Evolutionary conservation across 2,797 vertebrate genomes (phyloP), one percentile per base, ranked within the genome.

Genomic region (Eulemur albifrons): DNA sequence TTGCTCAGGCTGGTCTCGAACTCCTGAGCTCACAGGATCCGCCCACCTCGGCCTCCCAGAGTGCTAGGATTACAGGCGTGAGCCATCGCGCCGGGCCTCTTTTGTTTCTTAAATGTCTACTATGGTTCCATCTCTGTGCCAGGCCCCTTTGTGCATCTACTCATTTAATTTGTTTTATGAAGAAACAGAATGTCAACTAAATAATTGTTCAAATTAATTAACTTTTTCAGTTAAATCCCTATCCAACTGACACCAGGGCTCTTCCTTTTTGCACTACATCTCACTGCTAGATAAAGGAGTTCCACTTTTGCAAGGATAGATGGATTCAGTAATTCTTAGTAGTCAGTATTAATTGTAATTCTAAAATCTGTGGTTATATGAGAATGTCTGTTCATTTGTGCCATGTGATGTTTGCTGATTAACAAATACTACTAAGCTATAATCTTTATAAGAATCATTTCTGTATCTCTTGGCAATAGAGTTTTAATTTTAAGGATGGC

Each of bases 401-500:
- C 45, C 7, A 3, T 63, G 12, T 90, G 48, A 38, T 82, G 6
- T 48, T 92, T 85, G 32, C 21, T 96, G 21, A 75, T 96, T 92
- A 92, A 20, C n/a, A 87, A 32, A n/a, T 95, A n/a, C 35, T 88
- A 25, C 57, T 93, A 72, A 76, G n/a, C 77, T 86, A 0, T 83
- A 79, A 40, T 52, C 13, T 94, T 89, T 10, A 35, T 82, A 87
- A 63, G 6, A 96, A 38, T 63, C 59, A 45, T 12, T 59, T 80
- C 1, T 70, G 3, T 76, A n/a, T 81, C 15, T 90, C 9, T 88
- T 50, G 15, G 48, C 40, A 79, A 1, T 81, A 86, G 40, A 80
- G 67, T 77, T 90, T 1, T 88, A 75, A 79, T 94, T 93, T 95
- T 85, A 77, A 67, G 90, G 27, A 81, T 87, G 45, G 17, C 30